phyloP scores from a whole-genome alignment of 1,140 invertebrate species.

The Subanguina moxae region DNA sequence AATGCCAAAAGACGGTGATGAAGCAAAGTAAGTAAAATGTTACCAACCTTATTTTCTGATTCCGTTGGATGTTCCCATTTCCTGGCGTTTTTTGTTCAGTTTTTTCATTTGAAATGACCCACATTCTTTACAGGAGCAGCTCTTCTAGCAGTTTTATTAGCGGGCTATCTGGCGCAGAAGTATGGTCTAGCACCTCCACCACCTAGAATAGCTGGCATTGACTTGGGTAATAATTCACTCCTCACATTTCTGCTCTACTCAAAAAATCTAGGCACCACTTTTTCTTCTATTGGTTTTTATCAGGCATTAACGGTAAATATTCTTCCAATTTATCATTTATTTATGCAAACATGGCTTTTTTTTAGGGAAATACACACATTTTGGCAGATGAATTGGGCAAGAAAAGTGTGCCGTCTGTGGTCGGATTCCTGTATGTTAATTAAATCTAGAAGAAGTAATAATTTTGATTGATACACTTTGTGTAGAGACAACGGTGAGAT shows the following conservation, averaged over 20 bases:
- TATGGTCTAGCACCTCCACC: slow-evolving; percentile 59
- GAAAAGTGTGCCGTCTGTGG: slow-evolving; percentile 52
- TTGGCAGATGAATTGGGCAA: slow-evolving; percentile 49
- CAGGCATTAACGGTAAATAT: slow-evolving; percentile 60
- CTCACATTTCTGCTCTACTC: too few species aligned
- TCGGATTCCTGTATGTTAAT: slow-evolving; percentile 58
- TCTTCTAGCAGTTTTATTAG: slow-evolving; percentile 27
- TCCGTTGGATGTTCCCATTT: too few species aligned
- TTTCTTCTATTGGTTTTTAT: slow-evolving; percentile 63
- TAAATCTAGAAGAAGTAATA: too few species aligned
- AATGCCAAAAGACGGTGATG: too few species aligned
- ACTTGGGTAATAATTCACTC: slow-evolving; percentile 50
- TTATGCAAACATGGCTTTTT: neutral
- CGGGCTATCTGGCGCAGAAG: slow-evolving; percentile 35
- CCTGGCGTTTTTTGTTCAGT: too few species aligned
- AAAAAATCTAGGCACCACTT: slow-evolving; percentile 59
- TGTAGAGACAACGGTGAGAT: slow-evolving; percentile 57
- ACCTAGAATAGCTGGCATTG: slow-evolving; percentile 63
- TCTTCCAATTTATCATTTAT: neutral
- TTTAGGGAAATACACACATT: slow-evolving; percentile 51
- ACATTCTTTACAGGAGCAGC: slow-evolving; percentile 24
- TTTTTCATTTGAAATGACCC: too few species aligned
- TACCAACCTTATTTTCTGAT: too few species aligned
- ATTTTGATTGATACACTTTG: too few species aligned
- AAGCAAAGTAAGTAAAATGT: too few species aligned